Conservation (phyloP, 2,888 invertebrate genomes). For the Iselma pallidipennis region DNA sequence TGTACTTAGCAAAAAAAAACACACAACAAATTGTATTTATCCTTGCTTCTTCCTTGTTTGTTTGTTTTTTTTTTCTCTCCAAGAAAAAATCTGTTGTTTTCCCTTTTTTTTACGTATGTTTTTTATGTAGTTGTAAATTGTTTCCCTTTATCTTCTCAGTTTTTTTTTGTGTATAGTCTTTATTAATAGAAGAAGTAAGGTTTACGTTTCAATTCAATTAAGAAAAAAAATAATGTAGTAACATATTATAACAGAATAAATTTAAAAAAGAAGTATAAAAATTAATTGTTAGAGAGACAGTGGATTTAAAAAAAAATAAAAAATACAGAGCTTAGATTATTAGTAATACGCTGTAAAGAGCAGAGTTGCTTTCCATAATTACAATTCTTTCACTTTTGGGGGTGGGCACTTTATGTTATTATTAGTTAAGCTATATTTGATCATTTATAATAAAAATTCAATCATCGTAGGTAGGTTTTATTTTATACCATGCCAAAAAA, state of each 20-base stretch:
- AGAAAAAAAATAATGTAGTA: conserved; percentile 42
- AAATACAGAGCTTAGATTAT: conserved; percentile 51
- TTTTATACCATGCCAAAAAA: not conserved
- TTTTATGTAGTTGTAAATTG: conserved; percentile 33
- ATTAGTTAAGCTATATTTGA: conserved; percentile 56
- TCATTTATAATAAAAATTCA: conserved; percentile 55
- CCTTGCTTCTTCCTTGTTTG: conserved; percentile 36
- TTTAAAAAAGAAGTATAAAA: conserved; percentile 34
- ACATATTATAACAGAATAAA: conserved; percentile 40
- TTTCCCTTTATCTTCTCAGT: conserved; percentile 22
- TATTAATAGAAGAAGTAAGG: conserved; percentile 40
- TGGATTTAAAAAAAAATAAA: too few species aligned
- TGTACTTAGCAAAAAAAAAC: conserved; percentile 47
- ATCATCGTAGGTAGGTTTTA: conserved; percentile 16
- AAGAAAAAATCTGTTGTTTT: conserved; percentile 28
- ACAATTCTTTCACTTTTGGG: conserved; percentile 54
- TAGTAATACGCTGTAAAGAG: conserved; percentile 56
- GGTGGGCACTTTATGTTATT: conserved; percentile 54
- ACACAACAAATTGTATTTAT: conserved; percentile 19
- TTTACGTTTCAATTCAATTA: conserved; percentile 28
- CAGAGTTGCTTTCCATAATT: conserved; percentile 55
- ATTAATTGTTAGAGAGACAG: conserved; percentile 52
- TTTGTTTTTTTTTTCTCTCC: conserved; percentile 14
- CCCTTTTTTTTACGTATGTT: conserved; percentile 27
- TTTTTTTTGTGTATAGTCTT: conserved; percentile 25